Evolutionary conservation across 1,140 invertebrate species (phyloP).

Genomic region (Amphibalanus amphitrite): DNA sequence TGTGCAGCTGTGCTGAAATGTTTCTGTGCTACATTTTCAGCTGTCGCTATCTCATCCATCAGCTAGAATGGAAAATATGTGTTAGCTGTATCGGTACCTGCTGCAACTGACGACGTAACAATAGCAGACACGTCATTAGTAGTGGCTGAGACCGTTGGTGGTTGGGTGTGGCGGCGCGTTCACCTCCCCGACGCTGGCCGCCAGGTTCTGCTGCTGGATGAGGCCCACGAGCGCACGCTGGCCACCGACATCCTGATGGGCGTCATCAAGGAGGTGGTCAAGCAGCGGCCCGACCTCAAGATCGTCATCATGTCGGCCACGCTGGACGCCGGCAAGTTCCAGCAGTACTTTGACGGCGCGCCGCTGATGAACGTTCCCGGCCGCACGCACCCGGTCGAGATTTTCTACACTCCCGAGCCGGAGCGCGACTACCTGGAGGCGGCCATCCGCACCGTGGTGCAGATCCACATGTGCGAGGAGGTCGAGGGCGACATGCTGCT

Average conservation of each 20-base stretch:
- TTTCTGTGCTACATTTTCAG: too few species aligned
- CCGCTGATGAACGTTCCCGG: constrained; percentile 97
- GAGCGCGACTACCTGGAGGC: constrained; percentile 97
- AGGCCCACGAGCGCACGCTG: constrained; percentile 96
- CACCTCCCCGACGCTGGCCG: too few species aligned
- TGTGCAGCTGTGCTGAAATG: too few species aligned
- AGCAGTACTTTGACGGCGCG: constrained; percentile 92
- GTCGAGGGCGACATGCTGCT: constrained; percentile 80
- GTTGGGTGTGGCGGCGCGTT: too few species aligned
- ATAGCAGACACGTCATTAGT: too few species aligned
- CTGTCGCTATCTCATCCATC: too few species aligned
- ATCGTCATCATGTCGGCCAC: constrained; percentile 99
- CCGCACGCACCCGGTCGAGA: constrained; percentile 89
- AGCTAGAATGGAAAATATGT: too few species aligned
- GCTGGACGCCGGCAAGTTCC: constrained; percentile 98
- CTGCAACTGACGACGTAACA: too few species aligned
- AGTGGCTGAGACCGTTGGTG: too few species aligned
- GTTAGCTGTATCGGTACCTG: too few species aligned
- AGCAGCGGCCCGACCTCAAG: constrained; percentile 84
- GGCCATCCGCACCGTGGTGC: constrained; percentile 93
- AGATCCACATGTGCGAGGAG: constrained; percentile 97
- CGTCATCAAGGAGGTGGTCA: constrained; percentile 91
- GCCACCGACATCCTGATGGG: constrained; percentile 99
- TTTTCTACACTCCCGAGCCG: constrained; percentile 98
- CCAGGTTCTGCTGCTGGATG: constrained; percentile 79